Conservation (phyloP, 2,888 invertebrate species). For the Pegoplata infirma region DNA sequence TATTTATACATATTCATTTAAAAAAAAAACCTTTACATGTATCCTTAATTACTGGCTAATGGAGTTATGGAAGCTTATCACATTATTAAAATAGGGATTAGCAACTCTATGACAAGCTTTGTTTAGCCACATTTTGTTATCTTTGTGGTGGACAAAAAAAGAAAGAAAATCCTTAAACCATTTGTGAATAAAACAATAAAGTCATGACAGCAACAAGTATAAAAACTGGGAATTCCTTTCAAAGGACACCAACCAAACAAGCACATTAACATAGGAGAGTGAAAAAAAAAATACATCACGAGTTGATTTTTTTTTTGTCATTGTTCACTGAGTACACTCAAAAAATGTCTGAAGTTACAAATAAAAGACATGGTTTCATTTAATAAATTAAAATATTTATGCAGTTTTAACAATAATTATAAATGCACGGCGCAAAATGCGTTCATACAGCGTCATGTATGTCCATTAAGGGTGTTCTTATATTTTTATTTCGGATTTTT, state of each 20-base stretch:
- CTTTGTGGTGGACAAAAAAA: constrained; percentile 44
- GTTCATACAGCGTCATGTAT: no score
- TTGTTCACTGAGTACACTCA: not conserved
- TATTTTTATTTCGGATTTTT: no score
- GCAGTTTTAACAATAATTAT: no score
- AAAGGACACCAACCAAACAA: constrained; percentile 47
- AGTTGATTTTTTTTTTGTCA: constrained; percentile 14
- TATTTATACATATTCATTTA: not conserved
- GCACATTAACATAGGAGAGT: constrained; percentile 30
- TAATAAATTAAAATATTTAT: not conserved
- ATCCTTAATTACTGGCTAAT: constrained; percentile 40
- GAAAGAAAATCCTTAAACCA: constrained; percentile 30
- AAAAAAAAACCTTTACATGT: not conserved
- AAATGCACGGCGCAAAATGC: no score
- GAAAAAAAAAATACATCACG: constrained; percentile 18
- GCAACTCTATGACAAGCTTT: constrained; percentile 46
- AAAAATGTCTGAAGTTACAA: not conserved
- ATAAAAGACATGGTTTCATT: no score
- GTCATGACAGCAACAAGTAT: constrained; percentile 58
- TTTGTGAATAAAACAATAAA: constrained; percentile 54
- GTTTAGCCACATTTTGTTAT: constrained; percentile 62
- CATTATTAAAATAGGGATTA: constrained; percentile 48
- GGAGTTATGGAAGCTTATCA: constrained; percentile 56
- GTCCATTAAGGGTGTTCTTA: no score
- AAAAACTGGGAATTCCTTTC: constrained; percentile 45